phyloP scores from a whole-genome alignment of 2,797 vertebrate species.

The Coilia nasus region DNA sequence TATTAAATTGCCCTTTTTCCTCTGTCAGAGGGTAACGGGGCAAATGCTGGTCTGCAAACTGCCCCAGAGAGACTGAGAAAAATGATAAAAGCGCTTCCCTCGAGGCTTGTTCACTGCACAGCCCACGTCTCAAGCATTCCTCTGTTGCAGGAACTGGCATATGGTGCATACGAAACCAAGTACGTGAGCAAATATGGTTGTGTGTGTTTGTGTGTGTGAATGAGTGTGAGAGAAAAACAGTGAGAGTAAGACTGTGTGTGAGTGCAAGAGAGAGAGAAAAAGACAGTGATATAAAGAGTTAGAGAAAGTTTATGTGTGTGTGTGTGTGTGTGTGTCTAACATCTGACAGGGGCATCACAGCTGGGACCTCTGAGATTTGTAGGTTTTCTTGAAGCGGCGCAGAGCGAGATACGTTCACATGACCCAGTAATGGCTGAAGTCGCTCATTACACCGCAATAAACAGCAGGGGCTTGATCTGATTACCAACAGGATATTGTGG shows the following conservation, averaged over 20 bases:
- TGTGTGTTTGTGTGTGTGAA: no score
- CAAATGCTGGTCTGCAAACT: neutral
- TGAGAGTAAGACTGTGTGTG: no score
- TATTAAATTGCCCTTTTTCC: no score
- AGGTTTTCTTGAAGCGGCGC: neutral
- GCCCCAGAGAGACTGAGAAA: neutral
- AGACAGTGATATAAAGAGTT: neutral
- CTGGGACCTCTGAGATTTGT: constrained; percentile 4
- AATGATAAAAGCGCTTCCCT: neutral
- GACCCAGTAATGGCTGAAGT: constrained; percentile 40
- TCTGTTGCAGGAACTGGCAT: neutral
- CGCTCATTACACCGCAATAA: constrained; percentile 43
- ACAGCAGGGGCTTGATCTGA: constrained; percentile 54
- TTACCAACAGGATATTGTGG: constrained; percentile 61
- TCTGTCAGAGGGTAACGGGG: no score
- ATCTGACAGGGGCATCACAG: neutral
- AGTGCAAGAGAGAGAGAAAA: no score
- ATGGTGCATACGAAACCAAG: neutral
- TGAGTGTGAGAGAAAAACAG: no score
- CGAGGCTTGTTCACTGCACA: neutral
- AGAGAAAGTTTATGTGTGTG: neutral
- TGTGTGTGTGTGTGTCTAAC: neutral
- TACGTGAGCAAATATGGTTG: no score
- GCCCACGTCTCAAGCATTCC: neutral
- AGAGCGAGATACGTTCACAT: constrained; percentile 32